phyloP scores from a whole-genome alignment of 2,797 vertebrate genomes.

The Aselliscus stoliczkanus region DNA sequence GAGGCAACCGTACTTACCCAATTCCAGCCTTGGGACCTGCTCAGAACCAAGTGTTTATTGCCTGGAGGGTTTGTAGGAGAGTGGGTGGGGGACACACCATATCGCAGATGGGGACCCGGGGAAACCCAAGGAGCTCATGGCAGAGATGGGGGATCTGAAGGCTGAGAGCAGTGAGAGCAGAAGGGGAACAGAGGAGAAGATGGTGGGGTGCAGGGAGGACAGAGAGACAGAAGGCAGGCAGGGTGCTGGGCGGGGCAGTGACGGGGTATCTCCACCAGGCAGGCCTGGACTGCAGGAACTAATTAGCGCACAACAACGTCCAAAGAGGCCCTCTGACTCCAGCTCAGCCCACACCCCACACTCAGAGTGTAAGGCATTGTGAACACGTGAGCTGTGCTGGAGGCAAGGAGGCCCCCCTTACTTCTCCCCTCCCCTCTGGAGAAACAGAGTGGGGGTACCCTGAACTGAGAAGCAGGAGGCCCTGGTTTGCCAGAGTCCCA shows the following conservation, averaged over 20 bases:
- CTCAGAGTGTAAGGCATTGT: fast-evolving
- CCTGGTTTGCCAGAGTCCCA: not conserved
- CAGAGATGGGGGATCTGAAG: not conserved
- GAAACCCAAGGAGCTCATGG: not conserved
- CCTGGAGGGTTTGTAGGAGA: not conserved
- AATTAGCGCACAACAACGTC: not conserved
- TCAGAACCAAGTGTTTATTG: not conserved
- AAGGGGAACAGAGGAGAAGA: not conserved
- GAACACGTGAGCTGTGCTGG: not conserved
- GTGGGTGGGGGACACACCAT: not conserved
- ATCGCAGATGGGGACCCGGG: not conserved
- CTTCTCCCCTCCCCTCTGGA: not conserved
- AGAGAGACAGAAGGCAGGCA: too few species aligned
- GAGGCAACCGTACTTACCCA: not conserved
- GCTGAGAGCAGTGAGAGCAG: not conserved
- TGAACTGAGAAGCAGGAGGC: not conserved
- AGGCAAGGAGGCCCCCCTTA: too few species aligned
- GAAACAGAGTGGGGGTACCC: not conserved
- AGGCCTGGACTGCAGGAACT: not conserved
- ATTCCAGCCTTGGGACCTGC: not conserved
- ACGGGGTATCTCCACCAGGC: not conserved
- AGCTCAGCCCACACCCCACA: not conserved
- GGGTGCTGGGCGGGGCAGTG: not conserved
- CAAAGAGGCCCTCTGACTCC: not conserved
- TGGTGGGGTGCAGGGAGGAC: not conserved